phyloP scores from a whole-genome alignment of 2,113 vertebrate species.

The Engystomops pustulosus region DNA sequence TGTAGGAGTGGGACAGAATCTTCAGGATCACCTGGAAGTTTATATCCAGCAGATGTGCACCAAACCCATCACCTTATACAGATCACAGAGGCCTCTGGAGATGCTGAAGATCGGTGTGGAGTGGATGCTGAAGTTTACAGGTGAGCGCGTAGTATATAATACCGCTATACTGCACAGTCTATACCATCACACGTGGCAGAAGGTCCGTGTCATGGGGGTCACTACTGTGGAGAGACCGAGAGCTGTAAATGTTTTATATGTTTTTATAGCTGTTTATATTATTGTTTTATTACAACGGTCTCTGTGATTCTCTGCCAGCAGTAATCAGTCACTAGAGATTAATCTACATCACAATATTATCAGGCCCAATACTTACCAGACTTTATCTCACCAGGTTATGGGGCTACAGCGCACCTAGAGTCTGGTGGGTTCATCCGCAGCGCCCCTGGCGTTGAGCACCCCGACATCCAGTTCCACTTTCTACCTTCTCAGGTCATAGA shows the following conservation, averaged over 20 bases:
- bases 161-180: no score
- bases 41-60: constrained; percentile 92
- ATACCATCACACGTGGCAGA: no score
- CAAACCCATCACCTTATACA: constrained; percentile 87
- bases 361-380: background rate
- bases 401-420: constrained; percentile 91
- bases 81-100: constrained; percentile 85
- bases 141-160: constrained; percentile 67
- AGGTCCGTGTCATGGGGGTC: no score
- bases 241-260: background rate
- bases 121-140: constrained; percentile 89
- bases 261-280: background rate
- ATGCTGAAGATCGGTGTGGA: constrained; percentile 90
- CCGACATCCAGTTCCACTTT: constrained; percentile 97
- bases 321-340: background rate
- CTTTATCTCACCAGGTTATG: constrained; percentile 77
- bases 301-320: background rate
- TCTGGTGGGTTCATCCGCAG: constrained; percentile 95
- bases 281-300: background rate
- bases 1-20: constrained; percentile 92
- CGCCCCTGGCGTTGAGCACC: constrained; percentile 80
- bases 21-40: constrained; percentile 95
- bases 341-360: no score
- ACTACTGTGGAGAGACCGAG: background rate
- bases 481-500: constrained; percentile 95